phyloP scores from a whole-genome alignment of 1,140 invertebrate species.

The Drosophila willistoni region DNA sequence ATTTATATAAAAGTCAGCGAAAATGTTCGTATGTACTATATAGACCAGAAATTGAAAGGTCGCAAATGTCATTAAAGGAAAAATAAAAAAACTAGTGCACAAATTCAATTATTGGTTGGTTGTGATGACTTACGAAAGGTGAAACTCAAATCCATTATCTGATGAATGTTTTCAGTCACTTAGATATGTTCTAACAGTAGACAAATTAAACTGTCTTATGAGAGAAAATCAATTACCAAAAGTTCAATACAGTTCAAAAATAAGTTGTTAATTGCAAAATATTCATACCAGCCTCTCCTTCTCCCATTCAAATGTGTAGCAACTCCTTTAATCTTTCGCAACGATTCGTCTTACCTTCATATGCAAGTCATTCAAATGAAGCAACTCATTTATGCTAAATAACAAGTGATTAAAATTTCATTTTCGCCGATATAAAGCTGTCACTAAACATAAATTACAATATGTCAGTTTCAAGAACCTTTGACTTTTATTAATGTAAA shows the following conservation, averaged over 20 bases:
- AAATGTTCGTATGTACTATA: not conserved
- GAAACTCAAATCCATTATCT: too few species aligned
- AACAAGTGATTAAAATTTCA: constrained; percentile 80
- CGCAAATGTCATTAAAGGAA: not conserved
- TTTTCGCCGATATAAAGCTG: constrained; percentile 78
- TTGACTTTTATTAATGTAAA: constrained; percentile 82
- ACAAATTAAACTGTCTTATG: too few species aligned
- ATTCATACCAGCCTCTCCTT: not conserved
- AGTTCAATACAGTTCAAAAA: too few species aligned
- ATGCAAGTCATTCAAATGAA: constrained; percentile 50
- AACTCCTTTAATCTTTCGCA: not conserved
- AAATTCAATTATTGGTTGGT: not conserved
- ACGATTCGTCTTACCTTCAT: constrained; percentile 10
- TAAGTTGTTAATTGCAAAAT: not conserved
- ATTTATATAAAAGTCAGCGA: constrained; percentile 61
- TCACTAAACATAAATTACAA: constrained; percentile 82
- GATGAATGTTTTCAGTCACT: too few species aligned
- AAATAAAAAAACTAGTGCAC: constrained; percentile 1
- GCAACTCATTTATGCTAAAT: constrained; percentile 81
- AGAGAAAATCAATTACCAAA: too few species aligned
- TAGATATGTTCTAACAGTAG: too few species aligned
- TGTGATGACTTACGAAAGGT: not conserved
- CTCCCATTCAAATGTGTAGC: not conserved
- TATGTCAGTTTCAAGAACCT: constrained; percentile 80
- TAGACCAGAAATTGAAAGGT: not conserved